phyloP scores from a whole-genome alignment of 2,113 vertebrate genomes.

The Lepisosteus osseus region DNA sequence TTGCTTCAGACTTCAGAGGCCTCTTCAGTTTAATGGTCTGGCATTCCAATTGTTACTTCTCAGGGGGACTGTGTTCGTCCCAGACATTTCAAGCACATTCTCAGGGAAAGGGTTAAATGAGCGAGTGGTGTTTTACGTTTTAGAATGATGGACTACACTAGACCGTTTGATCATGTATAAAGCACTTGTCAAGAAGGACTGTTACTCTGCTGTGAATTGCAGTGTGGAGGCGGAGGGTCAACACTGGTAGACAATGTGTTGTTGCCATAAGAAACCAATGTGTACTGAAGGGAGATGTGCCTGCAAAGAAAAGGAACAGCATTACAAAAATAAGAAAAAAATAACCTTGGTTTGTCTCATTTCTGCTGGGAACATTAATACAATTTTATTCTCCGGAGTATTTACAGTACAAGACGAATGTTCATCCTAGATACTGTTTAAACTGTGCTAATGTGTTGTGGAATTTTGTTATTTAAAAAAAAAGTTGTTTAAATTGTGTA shows the following conservation, averaged over 20 bases:
- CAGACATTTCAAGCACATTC: background rate
- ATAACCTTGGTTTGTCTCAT: no score
- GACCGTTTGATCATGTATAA: conserved; percentile 19
- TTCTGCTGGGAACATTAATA: no score
- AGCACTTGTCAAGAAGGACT: conserved; percentile 15
- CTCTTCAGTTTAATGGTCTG: background rate
- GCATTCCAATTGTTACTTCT: background rate
- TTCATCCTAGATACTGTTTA: no score
- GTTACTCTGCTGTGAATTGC: conserved; percentile 3
- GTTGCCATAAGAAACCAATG: conserved; percentile 6
- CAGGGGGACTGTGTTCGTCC: background rate
- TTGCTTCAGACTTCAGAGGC: background rate
- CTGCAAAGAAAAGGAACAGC: background rate
- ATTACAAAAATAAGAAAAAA: no score
- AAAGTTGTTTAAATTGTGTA: no score
- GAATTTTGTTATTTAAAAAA: no score
- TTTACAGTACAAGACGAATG: no score
- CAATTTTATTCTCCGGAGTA: no score
- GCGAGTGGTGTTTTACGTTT: background rate
- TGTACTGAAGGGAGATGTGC: background rate
- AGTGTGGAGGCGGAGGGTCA: conserved; percentile 9
- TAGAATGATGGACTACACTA: conserved; percentile 19
- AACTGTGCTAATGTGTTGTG: no score
- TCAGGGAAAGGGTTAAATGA: conserved; percentile 12
- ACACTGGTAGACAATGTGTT: conserved; percentile 14